Evolutionary conservation across 64 coral and sea anemone genomes (phyloP), one percentile per base, ranked within the genome.

Genomic region (Pocillopora verrucosa): DNA sequence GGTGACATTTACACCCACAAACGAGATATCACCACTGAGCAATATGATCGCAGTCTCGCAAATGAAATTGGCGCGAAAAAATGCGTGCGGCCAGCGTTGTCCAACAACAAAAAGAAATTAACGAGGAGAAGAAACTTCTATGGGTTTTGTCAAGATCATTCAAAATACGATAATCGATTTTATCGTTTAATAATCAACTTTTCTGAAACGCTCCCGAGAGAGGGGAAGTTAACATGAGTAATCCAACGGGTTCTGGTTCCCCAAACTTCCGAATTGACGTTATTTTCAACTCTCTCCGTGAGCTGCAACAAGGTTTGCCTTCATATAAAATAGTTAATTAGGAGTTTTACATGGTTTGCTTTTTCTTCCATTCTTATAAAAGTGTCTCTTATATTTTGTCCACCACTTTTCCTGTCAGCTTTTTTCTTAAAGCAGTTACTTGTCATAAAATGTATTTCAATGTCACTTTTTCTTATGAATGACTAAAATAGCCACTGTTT

Each of bases 241-340:
- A 60, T 17, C 37, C 64, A 36, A 86, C 89, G 87, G 58, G 90
- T 38, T 87, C 69, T 14, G 35, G 45, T 92, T 92, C 94, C 57
- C 76, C 90, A 86, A 89, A 92, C 34, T 92, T 96, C 60, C 87
- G 80, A n/a, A 84, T 96, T 16, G 94, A 96, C 24, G 94, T 96
- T 26, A 92, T 96, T 34, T 84, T 96, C 14, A 86, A 92, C 80
- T 89, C 90, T 36, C 88, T 96, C 36, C 86, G 80, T 24, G 94
- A 96, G 75, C 87, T 96, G 13, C 78, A 96, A 36, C 87, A 86
- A 89, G 94, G 94, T 96, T n/a, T 79, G 79, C 34, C 5, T 14
- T 20, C 17, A 13, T 45, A 45, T 11, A 12, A 72, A 16, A 16
- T 5, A 35, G 24, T 83, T 36, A 25, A 67, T 84, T 5, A 65